Evolutionary conservation across 2,113 vertebrate genomes (phyloP).

Genomic region (Tachycineta bicolor): DNA sequence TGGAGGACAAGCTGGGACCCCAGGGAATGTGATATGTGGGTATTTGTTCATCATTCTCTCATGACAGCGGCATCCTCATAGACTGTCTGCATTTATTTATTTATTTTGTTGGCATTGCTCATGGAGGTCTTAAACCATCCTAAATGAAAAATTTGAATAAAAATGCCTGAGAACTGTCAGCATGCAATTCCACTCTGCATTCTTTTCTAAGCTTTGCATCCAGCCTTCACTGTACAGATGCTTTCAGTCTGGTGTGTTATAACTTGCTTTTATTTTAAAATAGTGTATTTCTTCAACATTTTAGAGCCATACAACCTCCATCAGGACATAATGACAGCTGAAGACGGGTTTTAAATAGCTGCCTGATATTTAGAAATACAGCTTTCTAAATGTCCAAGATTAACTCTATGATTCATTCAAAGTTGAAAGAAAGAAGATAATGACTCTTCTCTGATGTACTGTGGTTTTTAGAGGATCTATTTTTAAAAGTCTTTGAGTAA

Average conservation of each 20-base stretch:
- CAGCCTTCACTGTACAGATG: constrained; percentile 64
- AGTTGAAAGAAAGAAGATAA: background rate
- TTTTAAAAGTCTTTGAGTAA: constrained; percentile 19
- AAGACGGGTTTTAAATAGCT: constrained; percentile 60
- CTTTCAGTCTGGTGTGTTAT: constrained; percentile 52
- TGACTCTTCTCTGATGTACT: background rate
- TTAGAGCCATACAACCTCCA: constrained; percentile 12
- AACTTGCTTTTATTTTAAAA: constrained; percentile 63
- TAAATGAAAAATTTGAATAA: constrained; percentile 26
- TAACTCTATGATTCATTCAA: constrained; percentile 23
- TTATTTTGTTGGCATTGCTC: background rate
- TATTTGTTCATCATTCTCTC: background rate
- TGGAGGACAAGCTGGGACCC: background rate
- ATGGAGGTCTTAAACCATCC: background rate
- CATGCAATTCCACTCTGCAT: background rate
- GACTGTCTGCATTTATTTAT: background rate
- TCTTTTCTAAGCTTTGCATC: constrained; percentile 30
- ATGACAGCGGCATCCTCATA: background rate
- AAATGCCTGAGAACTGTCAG: background rate
- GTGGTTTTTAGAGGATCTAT: background rate
- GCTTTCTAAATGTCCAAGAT: background rate
- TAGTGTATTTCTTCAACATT: constrained; percentile 52
- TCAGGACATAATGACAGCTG: constrained; percentile 48
- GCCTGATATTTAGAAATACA: constrained; percentile 47
- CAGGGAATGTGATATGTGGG: background rate